Base-by-base conservation (phyloP, 2,113 vertebrate genomes). In the Acanthochromis polyacanthus region DNA sequence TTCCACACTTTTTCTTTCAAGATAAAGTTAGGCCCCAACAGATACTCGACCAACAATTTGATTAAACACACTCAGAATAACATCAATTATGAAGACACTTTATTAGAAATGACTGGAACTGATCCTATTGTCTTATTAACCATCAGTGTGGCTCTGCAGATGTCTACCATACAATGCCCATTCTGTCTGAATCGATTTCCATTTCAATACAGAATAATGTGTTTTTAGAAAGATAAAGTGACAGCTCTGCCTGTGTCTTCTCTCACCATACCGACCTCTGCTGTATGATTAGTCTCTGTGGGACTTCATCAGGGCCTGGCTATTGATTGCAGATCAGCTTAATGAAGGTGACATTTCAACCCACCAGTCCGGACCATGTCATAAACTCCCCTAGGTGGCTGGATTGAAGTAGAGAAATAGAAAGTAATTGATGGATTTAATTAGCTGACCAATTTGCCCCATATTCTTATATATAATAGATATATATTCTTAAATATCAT, bases 261-360 rank as follows among this genome's bases (percentile, higher is more conserved):
- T 60, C 57, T 19, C 30, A n/a, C 40, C 17, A 0, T 16, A 25
- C 43, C 12, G 59, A 65, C 71, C 82, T 84, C 36, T 61, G 51
- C 55, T 66, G 68, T 63, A 69, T 85, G 88, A 91, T 88, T 84
- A 81, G 78, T 57, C 78, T 8, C 81, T 20, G 36, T 75, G 84
- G 81, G 91, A 89, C 86, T 81, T 82, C 71, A 80, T 72, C 88
- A 75, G 55, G 69, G 74, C 14, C 68, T 4, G 19, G 40, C 46
- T 86, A 91, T 91, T 83, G 91, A 91, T 85, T 86, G 70, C 3
- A 3, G 69, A 87, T 83, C 65, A 62, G 46, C 59, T 77, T 83
- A 89, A 92, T 90, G 85, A 89, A 84, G 46, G 80, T 82, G 81
- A 68, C 89, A 91, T 90, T 88, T 91, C 67, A 86, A 78, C 82